These are phyloP conservation scores for Drosophila birchii DNA, from an alignment of 2,888 invertebrate genomes.

Conservation along the genomic window DNA sequence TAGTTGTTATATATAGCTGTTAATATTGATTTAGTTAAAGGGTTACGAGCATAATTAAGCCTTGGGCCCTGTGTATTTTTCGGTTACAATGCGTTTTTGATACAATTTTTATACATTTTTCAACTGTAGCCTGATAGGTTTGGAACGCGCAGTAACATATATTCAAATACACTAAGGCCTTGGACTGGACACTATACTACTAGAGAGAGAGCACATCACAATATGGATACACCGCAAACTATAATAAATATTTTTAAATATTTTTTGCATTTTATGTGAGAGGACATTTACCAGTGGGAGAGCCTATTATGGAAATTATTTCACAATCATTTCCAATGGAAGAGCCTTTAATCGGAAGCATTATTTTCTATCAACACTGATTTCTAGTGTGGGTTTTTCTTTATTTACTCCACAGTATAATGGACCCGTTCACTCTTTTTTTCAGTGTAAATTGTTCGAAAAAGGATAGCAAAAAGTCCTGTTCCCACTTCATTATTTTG, in stretches of 20 bases:
- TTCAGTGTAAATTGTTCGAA: not conserved
- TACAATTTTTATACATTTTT: not conserved
- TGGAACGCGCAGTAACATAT: not conserved
- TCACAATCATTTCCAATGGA: not conserved
- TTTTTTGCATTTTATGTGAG: constrained; percentile 16
- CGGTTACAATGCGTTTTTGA: not conserved
- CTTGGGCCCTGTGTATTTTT: not conserved
- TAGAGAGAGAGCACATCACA: constrained; percentile 71
- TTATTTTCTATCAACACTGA: not conserved
- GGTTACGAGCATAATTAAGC: constrained; percentile 30
- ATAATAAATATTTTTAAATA: too few relatives aligned
- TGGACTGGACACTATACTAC: constrained; percentile 47
- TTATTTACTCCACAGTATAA: not conserved
- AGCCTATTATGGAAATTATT: not conserved
- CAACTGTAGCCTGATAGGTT: not conserved
- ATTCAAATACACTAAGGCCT: constrained; percentile 10
- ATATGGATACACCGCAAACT: constrained; percentile 74
- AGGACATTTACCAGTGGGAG: not conserved
- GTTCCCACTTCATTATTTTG: constrained; percentile 11
- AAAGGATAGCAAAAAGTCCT: not conserved
- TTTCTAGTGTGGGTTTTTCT: not conserved
- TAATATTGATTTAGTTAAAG: constrained; percentile 28
- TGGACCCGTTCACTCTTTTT: not conserved
- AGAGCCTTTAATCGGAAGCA: not conserved
- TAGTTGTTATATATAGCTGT: constrained; percentile 19